Evolutionary conservation across 92 coral and sea anemone species (phyloP), one percentile per base, ranked within the genome.

Genomic region (Porites cylindrica): DNA sequence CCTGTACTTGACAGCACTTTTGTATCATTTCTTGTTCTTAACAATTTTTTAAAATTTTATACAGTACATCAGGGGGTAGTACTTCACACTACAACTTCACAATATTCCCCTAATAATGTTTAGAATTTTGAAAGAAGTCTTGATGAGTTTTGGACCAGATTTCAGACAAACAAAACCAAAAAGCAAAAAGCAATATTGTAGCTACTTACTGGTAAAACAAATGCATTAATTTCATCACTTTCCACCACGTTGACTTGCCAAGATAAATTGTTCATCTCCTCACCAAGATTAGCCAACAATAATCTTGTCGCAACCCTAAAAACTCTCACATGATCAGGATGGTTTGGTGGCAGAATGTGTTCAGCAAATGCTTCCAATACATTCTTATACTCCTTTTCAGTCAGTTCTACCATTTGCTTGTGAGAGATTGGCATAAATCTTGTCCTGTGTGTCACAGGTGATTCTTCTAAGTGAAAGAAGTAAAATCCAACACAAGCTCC

Each of bases 241-340:
- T 85, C 56, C 10, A 96, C 95, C n/a, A 96, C 98, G 78, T 95
- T 95, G 52, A 96, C 98, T 82, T 96, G 96, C 99, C 99, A 96
- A 14, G 92, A 90, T 24, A 96, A 83, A 47, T 90, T 82, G 14
- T 96, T 98, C 88, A 88, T 90, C 72, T 91, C 98, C 82, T 91
- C 86, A 60, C 94, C 75, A 47, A 73, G 82, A 82, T 96, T 96
- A 51, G 97, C 95, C 85, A 83, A 81, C 64, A 96, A 88, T 67
- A 96, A 83, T 51, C 92, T 84, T 71, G 90, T 83, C 7, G 99
- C 92, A 24, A 95, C 91, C 70, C 66, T 88, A 73, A 87, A 93
- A 51, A 95, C 99, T 76, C 98, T 86, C 23, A 77, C 64, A 78
- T 96, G 99, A 79, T 90, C 91, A 17, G 99, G 97, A 84, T 96